Base-by-base conservation (phyloP, 2,888 invertebrate species). In the Cotesia congregata region DNA sequence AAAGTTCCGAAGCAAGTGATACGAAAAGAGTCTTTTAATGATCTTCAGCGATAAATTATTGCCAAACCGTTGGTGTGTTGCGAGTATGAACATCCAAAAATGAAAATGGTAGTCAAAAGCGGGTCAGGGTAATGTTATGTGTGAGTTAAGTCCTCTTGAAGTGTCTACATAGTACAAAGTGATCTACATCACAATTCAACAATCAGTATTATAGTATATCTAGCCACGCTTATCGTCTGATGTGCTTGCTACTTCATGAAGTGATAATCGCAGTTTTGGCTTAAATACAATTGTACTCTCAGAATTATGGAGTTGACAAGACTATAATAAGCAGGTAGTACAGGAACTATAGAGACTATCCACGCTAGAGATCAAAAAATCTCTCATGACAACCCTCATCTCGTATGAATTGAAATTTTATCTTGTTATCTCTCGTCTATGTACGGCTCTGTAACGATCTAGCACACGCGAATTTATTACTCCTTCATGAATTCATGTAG, bases 121-220 rank as follows among this genome's bases (percentile, higher is more conserved):
- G 30, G 30, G 30, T 30, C 30, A 30, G 30, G 30, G 30, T 3
- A 30, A 39, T 4, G 9, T 30, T 39, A 30, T 38, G 9, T 15
- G 64, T 38, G 38, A 39, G 67, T 38, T 60, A 50, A 70, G 60
- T 70, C 12, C 59, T 30, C 6, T 67, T 38, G 30, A n/a, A 59
- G 30, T 60, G 12, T n/a, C 50, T 50, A 3, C 6, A 71, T 39
- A 61, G 12, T 30, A 71, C 15, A 7, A 12, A 61, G 71, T 76
- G 81, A 85, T 85, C 84, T 84, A 82, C 84, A 83, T 85, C 82
- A 85, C 85, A 85, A 85, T 86, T 84, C 83, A 82, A 84, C 84
- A 86, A 86, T 85, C 85, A 85, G 83, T 84, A 84, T 85, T 83
- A 59, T 20, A 30, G 30, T 30, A 50, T 50, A 84, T 82, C 82